Conservation (phyloP, 2,113 vertebrate genomes). For the Peucedramus taeniatus region DNA sequence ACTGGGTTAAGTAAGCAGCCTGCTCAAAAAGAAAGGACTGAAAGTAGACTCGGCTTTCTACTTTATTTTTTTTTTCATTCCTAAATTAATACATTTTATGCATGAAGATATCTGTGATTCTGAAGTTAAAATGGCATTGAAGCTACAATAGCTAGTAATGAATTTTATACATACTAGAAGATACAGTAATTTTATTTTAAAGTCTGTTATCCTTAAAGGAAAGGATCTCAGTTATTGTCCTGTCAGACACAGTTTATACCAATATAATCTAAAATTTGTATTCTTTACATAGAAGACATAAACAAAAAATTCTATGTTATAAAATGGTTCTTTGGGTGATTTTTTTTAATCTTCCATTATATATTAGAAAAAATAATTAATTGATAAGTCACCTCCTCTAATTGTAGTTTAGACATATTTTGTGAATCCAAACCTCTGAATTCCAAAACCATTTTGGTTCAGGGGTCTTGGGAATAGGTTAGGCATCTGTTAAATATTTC, state of each 20-base stretch:
- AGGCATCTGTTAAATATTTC: not conserved
- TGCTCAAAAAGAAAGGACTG: not conserved
- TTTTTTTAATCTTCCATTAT: not conserved
- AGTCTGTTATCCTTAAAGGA: not conserved
- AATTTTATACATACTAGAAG: not conserved
- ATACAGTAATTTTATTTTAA: not conserved
- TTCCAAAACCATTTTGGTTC: not conserved
- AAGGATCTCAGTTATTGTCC: not conserved
- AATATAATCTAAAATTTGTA: not conserved
- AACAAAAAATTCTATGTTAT: not conserved
- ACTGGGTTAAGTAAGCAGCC: not conserved
- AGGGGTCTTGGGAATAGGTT: fast-evolving
- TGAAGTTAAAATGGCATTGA: constrained; percentile 8
- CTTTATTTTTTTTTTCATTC: not conserved
- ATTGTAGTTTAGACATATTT: not conserved
- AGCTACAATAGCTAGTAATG: not conserved
- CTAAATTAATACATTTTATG: not conserved
- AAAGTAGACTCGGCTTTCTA: not conserved
- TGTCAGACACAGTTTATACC: not conserved
- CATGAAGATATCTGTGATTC: not conserved
- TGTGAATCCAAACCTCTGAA: not conserved
- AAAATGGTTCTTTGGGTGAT: not conserved
- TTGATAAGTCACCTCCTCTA: not conserved
- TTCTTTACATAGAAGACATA: not conserved
- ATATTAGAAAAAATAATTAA: not conserved